Conservation (phyloP, 2,113 vertebrate genomes). For the Chlamydotis undulata region DNA sequence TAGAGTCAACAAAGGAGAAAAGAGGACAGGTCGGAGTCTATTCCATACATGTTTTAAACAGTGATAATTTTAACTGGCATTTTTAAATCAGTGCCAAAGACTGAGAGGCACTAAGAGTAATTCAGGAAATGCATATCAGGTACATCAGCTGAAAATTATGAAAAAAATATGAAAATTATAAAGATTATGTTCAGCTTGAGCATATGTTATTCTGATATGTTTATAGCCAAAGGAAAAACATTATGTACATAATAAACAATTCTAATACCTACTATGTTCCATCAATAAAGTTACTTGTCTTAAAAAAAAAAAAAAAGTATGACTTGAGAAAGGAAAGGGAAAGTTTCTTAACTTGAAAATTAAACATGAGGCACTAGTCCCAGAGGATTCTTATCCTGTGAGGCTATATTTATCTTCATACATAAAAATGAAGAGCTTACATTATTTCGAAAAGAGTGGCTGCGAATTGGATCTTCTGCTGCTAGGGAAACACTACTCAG, state of each 20-base stretch:
- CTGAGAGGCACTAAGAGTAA: neutral
- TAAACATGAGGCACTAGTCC: neutral
- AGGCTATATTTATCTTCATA: neutral
- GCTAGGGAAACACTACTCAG: constrained; percentile 96
- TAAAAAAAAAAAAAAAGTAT: neutral
- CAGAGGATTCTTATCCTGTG: neutral
- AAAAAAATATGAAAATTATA: neutral
- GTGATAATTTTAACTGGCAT: neutral
- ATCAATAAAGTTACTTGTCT: neutral
- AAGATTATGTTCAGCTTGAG: neutral
- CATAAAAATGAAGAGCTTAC: constrained; percentile 79
- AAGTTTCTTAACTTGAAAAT: neutral
- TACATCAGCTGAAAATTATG: neutral
- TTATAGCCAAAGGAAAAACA: neutral
- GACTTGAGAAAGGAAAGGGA: neutral
- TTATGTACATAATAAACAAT: neutral
- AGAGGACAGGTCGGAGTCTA: neutral
- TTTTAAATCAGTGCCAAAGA: neutral
- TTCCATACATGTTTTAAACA: neutral
- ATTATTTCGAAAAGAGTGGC: constrained; percentile 93
- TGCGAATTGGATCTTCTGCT: constrained; percentile 96
- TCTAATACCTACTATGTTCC: neutral
- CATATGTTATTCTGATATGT: neutral
- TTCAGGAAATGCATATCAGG: neutral
- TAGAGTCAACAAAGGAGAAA: neutral